Conservation (phyloP, 2,113 vertebrate genomes). For the Furnarius figulus region DNA sequence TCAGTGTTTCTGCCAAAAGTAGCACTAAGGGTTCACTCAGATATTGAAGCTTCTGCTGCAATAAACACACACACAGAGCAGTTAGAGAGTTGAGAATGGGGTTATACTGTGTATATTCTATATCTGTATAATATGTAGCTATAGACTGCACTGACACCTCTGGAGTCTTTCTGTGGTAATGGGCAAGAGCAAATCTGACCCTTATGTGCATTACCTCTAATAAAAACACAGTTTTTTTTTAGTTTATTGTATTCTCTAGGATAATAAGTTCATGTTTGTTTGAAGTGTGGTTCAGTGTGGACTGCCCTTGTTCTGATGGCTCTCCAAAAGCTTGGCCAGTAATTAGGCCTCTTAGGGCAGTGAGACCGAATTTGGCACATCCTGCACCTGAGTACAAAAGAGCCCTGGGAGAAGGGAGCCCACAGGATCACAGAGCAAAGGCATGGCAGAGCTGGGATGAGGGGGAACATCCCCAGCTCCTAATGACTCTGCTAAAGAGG, state of each 20-base stretch:
- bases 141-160: background rate
- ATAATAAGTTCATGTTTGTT: background rate
- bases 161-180: background rate
- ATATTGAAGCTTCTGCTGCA: constrained; percentile 11
- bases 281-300: background rate
- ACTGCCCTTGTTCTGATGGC: background rate
- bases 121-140: background rate
- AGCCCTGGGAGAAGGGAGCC: background rate
- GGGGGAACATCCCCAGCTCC: background rate
- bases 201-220: background rate
- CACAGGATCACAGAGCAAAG: background rate
- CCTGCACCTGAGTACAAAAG: background rate
- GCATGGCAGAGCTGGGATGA: background rate
- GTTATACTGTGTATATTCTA: background rate
- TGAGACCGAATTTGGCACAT: background rate
- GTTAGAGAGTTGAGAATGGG: background rate
- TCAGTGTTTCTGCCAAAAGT: constrained; percentile 41
- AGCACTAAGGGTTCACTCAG: background rate
- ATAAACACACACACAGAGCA: background rate
- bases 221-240: background rate
- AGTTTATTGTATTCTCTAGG: background rate
- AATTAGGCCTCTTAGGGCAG: background rate
- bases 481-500: background rate
- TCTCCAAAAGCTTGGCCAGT: background rate
- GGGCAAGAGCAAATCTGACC: background rate